These are phyloP conservation scores for Mimumesa dahlbomi DNA, from an alignment of 2,888 invertebrate species.

Conservation along the genomic window DNA sequence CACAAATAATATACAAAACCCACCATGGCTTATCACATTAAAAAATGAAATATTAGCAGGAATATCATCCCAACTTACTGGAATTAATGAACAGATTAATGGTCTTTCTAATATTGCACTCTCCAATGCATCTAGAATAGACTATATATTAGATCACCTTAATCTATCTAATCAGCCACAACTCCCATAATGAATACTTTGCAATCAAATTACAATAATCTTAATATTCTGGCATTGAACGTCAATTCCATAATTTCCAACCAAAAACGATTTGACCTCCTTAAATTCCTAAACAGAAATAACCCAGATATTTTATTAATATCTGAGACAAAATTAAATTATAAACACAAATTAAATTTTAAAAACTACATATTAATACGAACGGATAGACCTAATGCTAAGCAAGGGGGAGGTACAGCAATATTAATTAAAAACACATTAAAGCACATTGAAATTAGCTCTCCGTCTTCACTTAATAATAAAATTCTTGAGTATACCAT, in stretches of 20 bases:
- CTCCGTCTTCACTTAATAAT: neutral
- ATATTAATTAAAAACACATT: neutral
- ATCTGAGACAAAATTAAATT: no score
- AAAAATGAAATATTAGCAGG: no score
- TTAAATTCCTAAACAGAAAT: neutral
- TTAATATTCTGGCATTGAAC: neutral
- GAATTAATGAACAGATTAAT: no score
- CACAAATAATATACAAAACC: no score
- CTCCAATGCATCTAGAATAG: neutral
- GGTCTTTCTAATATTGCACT: no score
- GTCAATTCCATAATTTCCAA: neutral
- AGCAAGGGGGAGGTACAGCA: constrained; percentile 2
- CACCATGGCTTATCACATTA: no score
- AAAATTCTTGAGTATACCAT: constrained; percentile 1
- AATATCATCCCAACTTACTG: no score
- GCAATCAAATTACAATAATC: neutral
- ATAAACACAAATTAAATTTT: neutral
- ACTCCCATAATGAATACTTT: no score
- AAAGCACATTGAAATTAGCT: neutral
- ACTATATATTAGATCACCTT: neutral
- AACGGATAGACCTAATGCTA: neutral
- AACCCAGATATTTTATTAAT: neutral
- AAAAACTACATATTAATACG: neutral
- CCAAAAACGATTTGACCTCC: neutral
- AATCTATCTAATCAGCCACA: neutral